Evolutionary conservation across 2,113 vertebrate species (phyloP).

Genomic region (Etheostoma cragini): DNA sequence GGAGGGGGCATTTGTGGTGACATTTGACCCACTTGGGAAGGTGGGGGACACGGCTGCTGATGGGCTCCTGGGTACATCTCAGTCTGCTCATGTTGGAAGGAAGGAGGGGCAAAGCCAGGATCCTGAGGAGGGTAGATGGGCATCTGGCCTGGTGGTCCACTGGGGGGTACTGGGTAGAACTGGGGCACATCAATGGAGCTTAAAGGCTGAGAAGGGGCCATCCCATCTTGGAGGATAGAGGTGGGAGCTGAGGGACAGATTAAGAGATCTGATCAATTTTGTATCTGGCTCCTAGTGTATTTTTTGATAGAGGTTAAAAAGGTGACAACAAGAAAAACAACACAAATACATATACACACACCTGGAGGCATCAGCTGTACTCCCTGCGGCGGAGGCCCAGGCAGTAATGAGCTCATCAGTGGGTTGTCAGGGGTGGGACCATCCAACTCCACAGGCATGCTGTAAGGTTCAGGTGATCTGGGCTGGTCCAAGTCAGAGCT

Average conservation of each 20-base stretch:
- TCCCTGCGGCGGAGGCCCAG: constrained; percentile 76
- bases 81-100: constrained; percentile 74
- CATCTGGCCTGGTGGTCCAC: constrained; percentile 62
- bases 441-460: constrained; percentile 69
- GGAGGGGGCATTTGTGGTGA: constrained; percentile 57
- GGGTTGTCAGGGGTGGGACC: constrained; percentile 82
- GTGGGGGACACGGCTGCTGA: constrained; percentile 47
- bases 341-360: constrained; percentile 55
- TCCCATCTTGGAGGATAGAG: constrained; percentile 83
- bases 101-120: constrained; percentile 75
- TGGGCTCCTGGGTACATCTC: constrained; percentile 74
- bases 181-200: constrained; percentile 70
- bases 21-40: constrained; percentile 63
- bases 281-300: neutral
- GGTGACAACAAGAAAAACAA: neutral
- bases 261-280: neutral
- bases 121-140: constrained; percentile 54
- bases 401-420: constrained; percentile 85
- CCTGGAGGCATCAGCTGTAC: constrained; percentile 94
- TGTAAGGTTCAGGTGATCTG: constrained; percentile 82
- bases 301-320: neutral
- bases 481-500: constrained; percentile 88
- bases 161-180: constrained; percentile 82
- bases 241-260: constrained; percentile 83
- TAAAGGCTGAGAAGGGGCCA: constrained; percentile 63